Conservation (phyloP, 2,113 vertebrate species). For the Chionomys nivalis region DNA sequence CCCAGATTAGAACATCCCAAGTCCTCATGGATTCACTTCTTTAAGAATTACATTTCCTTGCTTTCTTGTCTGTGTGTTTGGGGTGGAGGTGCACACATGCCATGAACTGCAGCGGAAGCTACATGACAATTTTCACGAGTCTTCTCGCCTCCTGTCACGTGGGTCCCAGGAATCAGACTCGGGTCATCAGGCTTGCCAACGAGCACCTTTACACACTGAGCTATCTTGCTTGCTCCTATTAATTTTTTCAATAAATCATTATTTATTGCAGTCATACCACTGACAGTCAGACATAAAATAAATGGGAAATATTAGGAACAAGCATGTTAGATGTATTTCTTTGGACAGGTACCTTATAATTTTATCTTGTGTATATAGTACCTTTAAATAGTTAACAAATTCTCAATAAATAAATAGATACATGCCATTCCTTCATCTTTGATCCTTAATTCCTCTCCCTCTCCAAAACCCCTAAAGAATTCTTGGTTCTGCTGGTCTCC, state of each 20-base stretch:
- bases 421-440: not conserved
- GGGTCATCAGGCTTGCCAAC: not conserved
- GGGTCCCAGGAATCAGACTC: not conserved
- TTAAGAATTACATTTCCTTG: not conserved
- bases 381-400: not conserved
- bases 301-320: not conserved
- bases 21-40: not conserved
- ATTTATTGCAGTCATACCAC: not conserved
- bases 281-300: not conserved
- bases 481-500: slow-evolving; percentile 32
- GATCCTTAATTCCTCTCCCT: not conserved
- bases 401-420: not conserved
- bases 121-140: not conserved
- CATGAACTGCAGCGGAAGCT: not conserved
- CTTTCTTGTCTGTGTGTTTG: too few species aligned
- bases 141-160: not conserved
- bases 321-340: not conserved
- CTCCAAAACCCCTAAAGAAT: not conserved
- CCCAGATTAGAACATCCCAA: not conserved
- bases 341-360: not conserved
- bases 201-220: not conserved
- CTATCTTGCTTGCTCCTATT: not conserved
- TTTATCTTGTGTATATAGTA: not conserved
- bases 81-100: too few species aligned
- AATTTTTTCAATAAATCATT: not conserved